Evolutionary conservation across 2,888 invertebrate genomes (phyloP).

Genomic region (Onthophagus sagittarius): DNA sequence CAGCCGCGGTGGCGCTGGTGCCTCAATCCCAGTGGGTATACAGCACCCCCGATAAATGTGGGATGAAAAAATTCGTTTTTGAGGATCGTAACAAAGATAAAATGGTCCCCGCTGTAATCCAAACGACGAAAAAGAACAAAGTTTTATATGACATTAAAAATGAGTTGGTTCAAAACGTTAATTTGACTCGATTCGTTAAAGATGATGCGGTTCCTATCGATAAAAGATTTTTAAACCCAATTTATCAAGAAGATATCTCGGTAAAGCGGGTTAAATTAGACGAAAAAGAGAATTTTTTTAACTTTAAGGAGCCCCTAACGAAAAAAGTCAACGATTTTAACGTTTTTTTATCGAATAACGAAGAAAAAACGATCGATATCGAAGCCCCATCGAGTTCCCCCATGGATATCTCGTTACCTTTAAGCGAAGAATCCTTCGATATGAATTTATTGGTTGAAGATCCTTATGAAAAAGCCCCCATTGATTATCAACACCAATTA

Average conservation of each 20-base stretch:
- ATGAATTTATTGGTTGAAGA: slow-evolving; percentile 7
- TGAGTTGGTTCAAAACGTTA: slow-evolving; percentile 18
- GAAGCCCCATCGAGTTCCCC: background rate
- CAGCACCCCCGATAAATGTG: slow-evolving; percentile 27
- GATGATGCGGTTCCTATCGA: slow-evolving; percentile 21
- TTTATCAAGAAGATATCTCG: slow-evolving; percentile 14
- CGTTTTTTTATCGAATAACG: slow-evolving; percentile 15
- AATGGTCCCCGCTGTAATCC: slow-evolving; percentile 24
- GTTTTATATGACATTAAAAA: slow-evolving; percentile 25
- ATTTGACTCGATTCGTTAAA: slow-evolving; percentile 14
- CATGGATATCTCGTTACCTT: background rate
- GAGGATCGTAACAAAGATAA: slow-evolving; percentile 18
- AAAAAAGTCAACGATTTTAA: slow-evolving; percentile 12
- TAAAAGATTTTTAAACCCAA: slow-evolving; percentile 17
- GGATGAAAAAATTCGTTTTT: slow-evolving; percentile 24
- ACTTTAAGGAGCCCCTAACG: background rate
- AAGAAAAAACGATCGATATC: slow-evolving; percentile 21
- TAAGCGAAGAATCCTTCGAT: background rate
- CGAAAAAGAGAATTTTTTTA: slow-evolving; percentile 20
- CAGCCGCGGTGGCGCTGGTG: slow-evolving; percentile 9
- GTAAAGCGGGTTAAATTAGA: background rate
- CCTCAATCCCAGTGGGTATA: slow-evolving; percentile 27
- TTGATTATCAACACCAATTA: slow-evolving; percentile 20
- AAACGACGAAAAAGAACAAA: slow-evolving; percentile 21
- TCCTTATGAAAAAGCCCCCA: slow-evolving; percentile 18